Conservation (phyloP, 2,797 vertebrate genomes). For the Tamandua tetradactyla region DNA sequence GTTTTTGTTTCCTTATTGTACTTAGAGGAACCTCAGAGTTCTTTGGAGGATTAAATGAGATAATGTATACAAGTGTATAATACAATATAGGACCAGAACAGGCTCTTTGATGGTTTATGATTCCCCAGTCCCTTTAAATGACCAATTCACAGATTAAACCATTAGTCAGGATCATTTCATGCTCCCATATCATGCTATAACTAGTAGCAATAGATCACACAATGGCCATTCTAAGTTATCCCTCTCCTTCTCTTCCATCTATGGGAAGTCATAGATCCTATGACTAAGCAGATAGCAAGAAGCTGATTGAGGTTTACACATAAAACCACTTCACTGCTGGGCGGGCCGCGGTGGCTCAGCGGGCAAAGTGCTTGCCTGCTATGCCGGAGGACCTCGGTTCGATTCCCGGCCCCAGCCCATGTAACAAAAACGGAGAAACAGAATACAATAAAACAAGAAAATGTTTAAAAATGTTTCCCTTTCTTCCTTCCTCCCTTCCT, state of each 20-base stretch:
- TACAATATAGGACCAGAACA: not conserved
- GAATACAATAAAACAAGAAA: no score
- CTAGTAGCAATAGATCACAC: not conserved
- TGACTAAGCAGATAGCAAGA: not conserved
- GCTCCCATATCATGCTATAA: not conserved
- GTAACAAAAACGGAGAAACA: no score
- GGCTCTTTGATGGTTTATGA: not conserved
- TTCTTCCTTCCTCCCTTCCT: no score
- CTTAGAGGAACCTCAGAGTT: not conserved
- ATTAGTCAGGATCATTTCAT: not conserved
- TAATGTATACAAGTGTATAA: not conserved
- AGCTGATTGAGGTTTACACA: not conserved
- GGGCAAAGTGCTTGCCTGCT: no score
- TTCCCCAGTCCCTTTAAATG: not conserved
- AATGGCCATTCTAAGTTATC: not conserved
- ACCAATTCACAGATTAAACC: not conserved
- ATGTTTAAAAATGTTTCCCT: no score
- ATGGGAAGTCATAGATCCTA: not conserved
- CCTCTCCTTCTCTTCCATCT: not conserved
- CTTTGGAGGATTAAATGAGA: not conserved
- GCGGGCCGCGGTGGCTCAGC: no score
- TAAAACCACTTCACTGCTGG: not conserved
- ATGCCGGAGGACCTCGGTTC: no score
- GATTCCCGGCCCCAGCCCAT: no score
- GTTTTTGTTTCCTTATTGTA: not conserved